phyloP scores from a whole-genome alignment of 2,797 vertebrate species.

The Pangasius larnaudii region DNA sequence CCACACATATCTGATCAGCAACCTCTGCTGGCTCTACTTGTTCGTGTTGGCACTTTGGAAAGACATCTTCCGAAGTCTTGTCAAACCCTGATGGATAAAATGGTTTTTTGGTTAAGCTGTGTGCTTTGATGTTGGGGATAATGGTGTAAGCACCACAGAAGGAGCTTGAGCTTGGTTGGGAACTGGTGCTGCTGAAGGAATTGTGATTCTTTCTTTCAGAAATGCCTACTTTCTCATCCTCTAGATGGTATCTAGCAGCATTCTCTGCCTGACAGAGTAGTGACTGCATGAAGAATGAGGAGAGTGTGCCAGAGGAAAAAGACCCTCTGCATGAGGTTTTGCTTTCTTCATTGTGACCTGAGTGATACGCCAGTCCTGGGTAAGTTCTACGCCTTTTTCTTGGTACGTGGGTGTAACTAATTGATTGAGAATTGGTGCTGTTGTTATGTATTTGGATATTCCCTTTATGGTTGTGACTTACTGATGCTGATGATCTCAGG shows the following conservation, averaged over 20 bases:
- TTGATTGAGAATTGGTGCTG: conserved; percentile 62
- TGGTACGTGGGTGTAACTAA: conserved; percentile 54
- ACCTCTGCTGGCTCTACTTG: conserved; percentile 39
- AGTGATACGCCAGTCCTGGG: conserved; percentile 64
- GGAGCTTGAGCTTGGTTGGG: conserved; percentile 52
- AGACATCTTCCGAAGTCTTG: conserved; percentile 60
- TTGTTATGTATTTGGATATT: conserved; percentile 69
- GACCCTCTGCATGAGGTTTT: conserved; percentile 67
- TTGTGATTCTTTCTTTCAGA: conserved; percentile 59
- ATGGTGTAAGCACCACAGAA: conserved; percentile 55
- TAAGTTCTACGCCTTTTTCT: conserved; percentile 77
- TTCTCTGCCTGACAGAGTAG: conserved; percentile 64
- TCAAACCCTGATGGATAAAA: conserved; percentile 63
- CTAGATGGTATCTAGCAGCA: conserved; percentile 51
- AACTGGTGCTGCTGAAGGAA: conserved; percentile 58
- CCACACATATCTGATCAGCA: conserved; percentile 36
- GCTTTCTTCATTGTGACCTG: conserved; percentile 57
- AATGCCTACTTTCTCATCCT: conserved; percentile 46
- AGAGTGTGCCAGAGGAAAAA: conserved; percentile 69
- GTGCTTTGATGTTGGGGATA: conserved; percentile 52
- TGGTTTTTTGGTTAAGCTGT: conserved; percentile 51
- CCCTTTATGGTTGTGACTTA: conserved; percentile 64
- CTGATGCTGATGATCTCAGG: conserved; percentile 62
- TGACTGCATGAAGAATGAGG: conserved; percentile 71
- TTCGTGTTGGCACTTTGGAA: conserved; percentile 54